A percentile compares a stretch with the other conserved stretches of the same genome.
Conservation (phyloP, 2,888 invertebrate species). For the Cylindroiulus punctatus region DNA sequence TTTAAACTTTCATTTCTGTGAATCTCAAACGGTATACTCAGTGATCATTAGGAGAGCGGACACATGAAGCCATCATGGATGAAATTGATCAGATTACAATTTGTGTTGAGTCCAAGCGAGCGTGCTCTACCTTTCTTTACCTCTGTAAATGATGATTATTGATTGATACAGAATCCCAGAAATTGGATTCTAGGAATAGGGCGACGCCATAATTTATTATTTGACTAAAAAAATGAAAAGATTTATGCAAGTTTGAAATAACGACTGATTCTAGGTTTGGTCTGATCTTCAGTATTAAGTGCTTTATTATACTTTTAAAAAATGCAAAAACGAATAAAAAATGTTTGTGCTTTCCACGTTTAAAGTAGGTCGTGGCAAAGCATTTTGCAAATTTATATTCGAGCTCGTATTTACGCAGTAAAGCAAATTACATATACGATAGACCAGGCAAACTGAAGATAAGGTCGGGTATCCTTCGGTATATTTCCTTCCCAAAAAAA, state of each 20-base stretch:
- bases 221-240: neutral
- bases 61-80: neutral
- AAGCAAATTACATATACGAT: no score
- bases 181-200: neutral
- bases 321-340: neutral
- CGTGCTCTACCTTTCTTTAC: neutral
- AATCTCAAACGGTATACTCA: neutral
- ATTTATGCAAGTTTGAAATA: neutral
- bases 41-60: neutral
- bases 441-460: no score
- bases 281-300: neutral
- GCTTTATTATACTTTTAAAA: neutral
- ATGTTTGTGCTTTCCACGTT: neutral
- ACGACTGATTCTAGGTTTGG: neutral
- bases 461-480: no score
- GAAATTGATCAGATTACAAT: conserved; percentile 5
- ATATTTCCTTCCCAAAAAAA: no score
- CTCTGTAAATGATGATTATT: neutral
- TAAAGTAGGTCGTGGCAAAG: neutral
- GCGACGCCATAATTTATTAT: neutral
- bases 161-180: neutral
- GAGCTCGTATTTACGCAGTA: no score
- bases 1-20: neutral
- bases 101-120: neutral
- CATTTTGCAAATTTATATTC: neutral